Percentiles rank a stretch among this genome's conserved stretches.
Evolutionary conservation across 2,888 invertebrate species (phyloP).

Genomic region (Tetramorium bicarinatum): DNA sequence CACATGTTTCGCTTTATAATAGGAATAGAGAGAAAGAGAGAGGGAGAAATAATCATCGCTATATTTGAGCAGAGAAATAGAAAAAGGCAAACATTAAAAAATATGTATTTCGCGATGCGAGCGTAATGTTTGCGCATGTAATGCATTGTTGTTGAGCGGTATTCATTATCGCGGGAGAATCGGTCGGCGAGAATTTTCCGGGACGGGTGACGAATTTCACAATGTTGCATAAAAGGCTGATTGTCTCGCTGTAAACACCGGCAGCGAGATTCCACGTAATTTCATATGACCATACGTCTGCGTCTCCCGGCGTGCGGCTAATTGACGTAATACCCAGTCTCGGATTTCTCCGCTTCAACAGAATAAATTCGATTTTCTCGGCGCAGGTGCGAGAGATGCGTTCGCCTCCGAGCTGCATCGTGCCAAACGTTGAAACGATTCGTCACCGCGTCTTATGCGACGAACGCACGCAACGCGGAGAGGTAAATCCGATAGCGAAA

Average conservation of each 20-base stretch:
- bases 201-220: conserved; percentile 22
- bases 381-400: conserved; percentile 8
- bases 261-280: conserved; percentile 30
- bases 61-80: not conserved
- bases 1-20: conserved; percentile 20
- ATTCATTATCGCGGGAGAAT: conserved; percentile 17
- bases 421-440: conserved; percentile 28
- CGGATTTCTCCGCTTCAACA: conserved; percentile 40
- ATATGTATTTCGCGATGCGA: not conserved
- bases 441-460: not conserved
- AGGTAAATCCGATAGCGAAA: not conserved
- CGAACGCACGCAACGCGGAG: not conserved
- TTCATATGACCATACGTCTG: not conserved
- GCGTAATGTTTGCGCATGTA: not conserved
- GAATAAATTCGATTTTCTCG: conserved; percentile 36
- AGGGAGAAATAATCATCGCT: conserved; percentile 4
- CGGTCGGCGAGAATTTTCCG: conserved; percentile 9
- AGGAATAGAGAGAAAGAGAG: conserved; percentile 1
- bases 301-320: not conserved
- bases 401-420: not conserved
- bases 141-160: not conserved
- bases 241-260: conserved; percentile 7
- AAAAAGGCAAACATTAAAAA: not conserved
- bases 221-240: conserved; percentile 29
- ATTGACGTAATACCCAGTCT: conserved; percentile 43